phyloP scores from a whole-genome alignment of 2,888 invertebrate species.

The Troides helena region DNA sequence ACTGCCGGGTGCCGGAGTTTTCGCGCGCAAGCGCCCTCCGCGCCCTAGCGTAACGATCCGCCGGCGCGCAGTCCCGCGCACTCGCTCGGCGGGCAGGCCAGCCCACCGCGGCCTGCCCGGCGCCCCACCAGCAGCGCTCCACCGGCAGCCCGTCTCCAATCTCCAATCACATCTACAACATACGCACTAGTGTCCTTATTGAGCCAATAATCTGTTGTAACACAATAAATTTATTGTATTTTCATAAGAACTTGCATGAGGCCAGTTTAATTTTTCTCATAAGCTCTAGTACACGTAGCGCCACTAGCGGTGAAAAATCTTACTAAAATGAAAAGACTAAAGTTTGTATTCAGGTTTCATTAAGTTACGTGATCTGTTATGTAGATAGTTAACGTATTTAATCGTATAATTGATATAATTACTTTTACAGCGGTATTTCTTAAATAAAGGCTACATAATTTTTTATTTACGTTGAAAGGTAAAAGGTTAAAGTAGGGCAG shows the following conservation, averaged over 20 bases:
- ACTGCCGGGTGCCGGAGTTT: constrained; percentile 49
- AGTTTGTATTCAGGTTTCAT: not conserved
- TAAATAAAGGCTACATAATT: not conserved
- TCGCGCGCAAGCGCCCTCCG: constrained; percentile 41
- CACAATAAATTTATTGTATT: not conserved
- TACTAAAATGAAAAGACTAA: constrained; percentile 38
- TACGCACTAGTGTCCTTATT: not conserved
- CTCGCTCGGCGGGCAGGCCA: constrained; percentile 36
- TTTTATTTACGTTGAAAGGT: constrained; percentile 15
- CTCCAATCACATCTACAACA: not conserved
- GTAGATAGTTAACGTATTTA: not conserved
- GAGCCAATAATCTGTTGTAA: no score
- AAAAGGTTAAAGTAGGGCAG: constrained; percentile 25
- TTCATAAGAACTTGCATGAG: not conserved
- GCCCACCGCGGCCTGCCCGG: constrained; percentile 37
- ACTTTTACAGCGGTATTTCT: no score
- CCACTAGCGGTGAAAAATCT: constrained; percentile 45
- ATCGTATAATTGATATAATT: not conserved
- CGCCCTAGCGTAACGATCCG: constrained; percentile 40
- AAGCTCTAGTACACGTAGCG: constrained; percentile 36
- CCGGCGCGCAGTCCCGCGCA: constrained; percentile 21
- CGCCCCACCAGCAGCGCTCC: constrained; percentile 25
- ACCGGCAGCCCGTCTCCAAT: not conserved
- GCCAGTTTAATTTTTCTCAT: not conserved
- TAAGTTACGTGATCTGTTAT: not conserved